Evolutionary conservation across 2,797 vertebrate genomes (phyloP), one percentile per base, ranked within the genome.

Genomic region (Enteromius trimaculatus): DNA sequence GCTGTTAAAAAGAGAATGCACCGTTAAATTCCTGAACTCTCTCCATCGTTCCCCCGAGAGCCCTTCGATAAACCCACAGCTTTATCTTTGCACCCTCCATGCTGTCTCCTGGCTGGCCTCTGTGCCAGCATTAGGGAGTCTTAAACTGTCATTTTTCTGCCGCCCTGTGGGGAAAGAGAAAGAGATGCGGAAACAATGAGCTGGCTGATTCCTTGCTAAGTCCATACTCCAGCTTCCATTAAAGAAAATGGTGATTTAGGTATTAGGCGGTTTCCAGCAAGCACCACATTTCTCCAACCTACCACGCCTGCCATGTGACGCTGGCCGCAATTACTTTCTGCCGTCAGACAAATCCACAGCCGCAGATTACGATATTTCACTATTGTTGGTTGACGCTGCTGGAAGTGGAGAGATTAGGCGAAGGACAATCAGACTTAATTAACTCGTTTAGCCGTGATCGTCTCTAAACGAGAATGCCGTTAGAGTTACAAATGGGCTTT

Each of bases 351-450:
- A 86, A 86, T 82, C 83, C 85, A 49, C 51, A 34, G 80, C 77
- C 51, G 58, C 82, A 89, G 89, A 90, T 90, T 89, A 88, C 47
- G 82, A 83, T 85, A 81, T 84, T 76, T 49, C 55, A n/a, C 78
- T 64, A 86, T 89, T 88, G 88, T 89, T 83, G 58, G 53, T 31
- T 44, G 82, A 75, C 55, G 83, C 78, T 51, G 82, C 88, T 90
- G 89, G 76, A 82, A 89, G 87, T 84, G 69, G 69, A 49, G 66
- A 88, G 87, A 90, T 91, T 90, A 89, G 87, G 74, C 5, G 60
- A 53, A 75, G 87, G 87, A 89, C 90, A 91, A 90, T 91, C 72
- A 89, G 84, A 84, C 83, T 83, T 89, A 90, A 91, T 91, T 89
- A 90, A 86, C 85, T 90, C 81, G 64, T 88, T 89, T 87, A 82